phyloP scores from a whole-genome alignment of 2,888 invertebrate species.

The Tortrix viridana region DNA sequence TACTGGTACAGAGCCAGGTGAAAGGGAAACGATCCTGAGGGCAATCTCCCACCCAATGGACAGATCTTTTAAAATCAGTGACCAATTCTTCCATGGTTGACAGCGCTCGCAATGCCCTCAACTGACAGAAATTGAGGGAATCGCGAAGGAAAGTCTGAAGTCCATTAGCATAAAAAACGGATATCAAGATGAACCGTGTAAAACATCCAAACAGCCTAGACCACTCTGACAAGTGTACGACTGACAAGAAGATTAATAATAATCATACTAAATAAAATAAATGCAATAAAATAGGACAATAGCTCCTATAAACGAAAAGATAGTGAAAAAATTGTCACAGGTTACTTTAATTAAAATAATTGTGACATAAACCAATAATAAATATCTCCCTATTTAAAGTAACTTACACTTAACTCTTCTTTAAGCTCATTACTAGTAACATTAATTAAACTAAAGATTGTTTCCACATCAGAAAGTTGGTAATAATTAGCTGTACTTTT shows the following conservation, averaged over 20 bases:
- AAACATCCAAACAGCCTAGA: no score
- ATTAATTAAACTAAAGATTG: background rate
- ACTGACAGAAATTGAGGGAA: no score
- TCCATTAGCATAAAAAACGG: no score
- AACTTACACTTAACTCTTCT: background rate
- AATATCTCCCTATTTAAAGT: slow-evolving; percentile 12
- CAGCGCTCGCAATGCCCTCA: no score
- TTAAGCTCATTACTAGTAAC: slow-evolving; percentile 3
- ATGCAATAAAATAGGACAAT: slow-evolving; percentile 38
- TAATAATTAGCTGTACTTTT: slow-evolving; percentile 10
- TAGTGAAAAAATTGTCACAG: background rate
- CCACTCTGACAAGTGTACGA: no score
- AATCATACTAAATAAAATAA: slow-evolving; percentile 33
- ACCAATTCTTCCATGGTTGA: no score
- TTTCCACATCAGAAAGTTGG: background rate
- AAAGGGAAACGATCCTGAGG: no score
- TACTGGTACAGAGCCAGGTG: no score
- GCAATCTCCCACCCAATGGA: no score
- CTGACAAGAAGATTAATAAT: background rate
- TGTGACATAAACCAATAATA: slow-evolving; percentile 24
- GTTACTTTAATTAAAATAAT: slow-evolving; percentile 10
- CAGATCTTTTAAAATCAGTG: no score
- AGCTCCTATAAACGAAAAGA: slow-evolving; percentile 15
- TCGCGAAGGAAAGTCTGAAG: no score
- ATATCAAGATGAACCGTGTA: no score